These are phyloP conservation scores for Scaptomyza hsui DNA, from an alignment of 1,140 invertebrate species.

Conservation along the genomic window DNA sequence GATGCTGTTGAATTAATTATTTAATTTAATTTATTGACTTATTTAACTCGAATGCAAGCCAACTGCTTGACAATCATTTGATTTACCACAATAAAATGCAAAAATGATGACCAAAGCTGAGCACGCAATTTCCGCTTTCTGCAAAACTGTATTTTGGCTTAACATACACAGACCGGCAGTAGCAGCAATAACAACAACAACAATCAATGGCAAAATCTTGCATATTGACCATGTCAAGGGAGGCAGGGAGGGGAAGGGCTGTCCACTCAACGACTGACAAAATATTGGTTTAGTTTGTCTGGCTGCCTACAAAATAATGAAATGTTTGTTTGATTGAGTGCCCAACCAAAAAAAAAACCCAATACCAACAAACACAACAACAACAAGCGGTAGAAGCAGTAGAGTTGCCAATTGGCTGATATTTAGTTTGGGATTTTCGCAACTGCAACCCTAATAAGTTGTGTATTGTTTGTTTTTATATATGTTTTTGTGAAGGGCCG, in stretches of 20 bases:
- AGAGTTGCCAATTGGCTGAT: not conserved
- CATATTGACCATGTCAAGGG: slow-evolving; percentile 39
- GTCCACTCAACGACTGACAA: slow-evolving; percentile 27
- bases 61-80: slow-evolving; percentile 47
- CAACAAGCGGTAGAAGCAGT: not conserved
- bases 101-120: slow-evolving; percentile 38
- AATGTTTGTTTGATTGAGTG: slow-evolving; percentile 63
- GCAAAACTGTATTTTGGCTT: slow-evolving; percentile 20
- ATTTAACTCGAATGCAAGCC: slow-evolving; percentile 53
- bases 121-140: slow-evolving; percentile 22
- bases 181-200: slow-evolving; percentile 11
- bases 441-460: slow-evolving; percentile 59
- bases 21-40: slow-evolving; percentile 70
- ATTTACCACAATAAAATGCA: slow-evolving; percentile 47
- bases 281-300: slow-evolving; percentile 53
- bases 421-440: slow-evolving; percentile 44
- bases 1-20: slow-evolving; percentile 53
- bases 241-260: not conserved
- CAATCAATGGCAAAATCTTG: slow-evolving; percentile 39
- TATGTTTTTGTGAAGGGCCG: slow-evolving; percentile 14
- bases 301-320: slow-evolving; percentile 54
- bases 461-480: slow-evolving; percentile 3
- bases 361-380: not conserved
- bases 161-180: slow-evolving; percentile 15
- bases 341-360: slow-evolving; percentile 7